Evolutionary conservation across 2,888 invertebrate species (phyloP).

Genomic region (Machimus rusticus): DNA sequence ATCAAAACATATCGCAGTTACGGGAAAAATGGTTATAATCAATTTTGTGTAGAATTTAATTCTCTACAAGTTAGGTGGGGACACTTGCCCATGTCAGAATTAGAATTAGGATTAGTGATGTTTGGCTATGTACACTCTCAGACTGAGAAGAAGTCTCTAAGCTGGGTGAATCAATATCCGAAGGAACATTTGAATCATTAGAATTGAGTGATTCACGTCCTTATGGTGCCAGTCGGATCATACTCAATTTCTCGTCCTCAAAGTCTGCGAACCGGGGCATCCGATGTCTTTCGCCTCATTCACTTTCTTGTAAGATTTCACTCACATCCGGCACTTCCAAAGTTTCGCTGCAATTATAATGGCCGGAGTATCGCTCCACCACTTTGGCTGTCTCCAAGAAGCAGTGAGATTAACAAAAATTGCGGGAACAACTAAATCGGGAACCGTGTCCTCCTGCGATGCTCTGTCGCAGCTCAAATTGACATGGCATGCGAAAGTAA

Average conservation of each 20-base stretch:
- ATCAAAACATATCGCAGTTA: too few relatives aligned
- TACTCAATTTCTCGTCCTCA: not conserved
- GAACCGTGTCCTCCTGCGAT: not conserved
- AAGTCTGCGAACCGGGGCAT: not conserved
- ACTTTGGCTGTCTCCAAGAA: not conserved
- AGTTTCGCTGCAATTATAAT: not conserved
- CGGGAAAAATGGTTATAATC: too few relatives aligned
- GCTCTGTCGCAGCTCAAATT: constrained; percentile 4
- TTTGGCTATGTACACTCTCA: too few relatives aligned
- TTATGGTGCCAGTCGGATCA: not conserved
- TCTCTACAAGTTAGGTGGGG: too few relatives aligned
- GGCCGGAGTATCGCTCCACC: not conserved
- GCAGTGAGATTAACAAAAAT: not conserved
- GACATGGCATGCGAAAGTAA: constrained; percentile 32
- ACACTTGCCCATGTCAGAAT: too few relatives aligned
- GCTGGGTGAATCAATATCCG: not conserved
- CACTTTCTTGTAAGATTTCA: not conserved
- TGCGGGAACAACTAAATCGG: constrained; percentile 12
- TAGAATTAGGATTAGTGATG: too few relatives aligned
- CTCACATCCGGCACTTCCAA: not conserved
- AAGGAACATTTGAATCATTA: not conserved
- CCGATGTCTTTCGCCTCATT: not conserved
- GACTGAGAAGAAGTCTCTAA: not conserved
- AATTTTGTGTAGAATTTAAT: too few relatives aligned
- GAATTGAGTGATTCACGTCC: not conserved